phyloP scores from a whole-genome alignment of 2,113 vertebrate genomes.

The Recurvirostra avosetta region DNA sequence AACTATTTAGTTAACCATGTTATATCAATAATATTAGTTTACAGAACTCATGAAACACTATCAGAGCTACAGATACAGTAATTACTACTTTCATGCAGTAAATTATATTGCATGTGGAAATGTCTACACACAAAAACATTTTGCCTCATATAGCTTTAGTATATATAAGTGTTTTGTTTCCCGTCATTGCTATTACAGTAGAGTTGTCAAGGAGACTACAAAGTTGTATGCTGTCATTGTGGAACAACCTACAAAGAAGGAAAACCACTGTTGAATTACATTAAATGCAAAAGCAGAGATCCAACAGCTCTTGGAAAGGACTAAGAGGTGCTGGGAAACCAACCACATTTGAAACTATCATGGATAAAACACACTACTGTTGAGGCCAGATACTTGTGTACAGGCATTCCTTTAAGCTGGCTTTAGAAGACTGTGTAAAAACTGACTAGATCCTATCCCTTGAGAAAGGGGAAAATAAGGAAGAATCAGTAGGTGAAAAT shows the following conservation, averaged over 20 bases:
- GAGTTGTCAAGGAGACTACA: background rate
- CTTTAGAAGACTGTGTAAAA: background rate
- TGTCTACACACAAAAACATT: background rate
- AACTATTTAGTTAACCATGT: constrained; percentile 18
- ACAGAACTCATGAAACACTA: background rate
- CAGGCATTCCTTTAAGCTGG: background rate
- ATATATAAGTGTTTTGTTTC: background rate
- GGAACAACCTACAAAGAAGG: background rate
- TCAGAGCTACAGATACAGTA: background rate
- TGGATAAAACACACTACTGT: background rate
- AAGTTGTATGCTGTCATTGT: background rate
- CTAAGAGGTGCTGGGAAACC: background rate
- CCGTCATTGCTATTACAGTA: background rate
- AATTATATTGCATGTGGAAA: background rate
- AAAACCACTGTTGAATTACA: background rate
- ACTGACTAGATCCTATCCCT: background rate
- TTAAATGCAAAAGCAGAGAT: background rate
- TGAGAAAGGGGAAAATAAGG: background rate
- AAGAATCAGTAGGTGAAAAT: background rate
- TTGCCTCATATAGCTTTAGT: background rate
- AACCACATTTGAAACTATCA: background rate
- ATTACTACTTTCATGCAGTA: constrained; percentile 1
- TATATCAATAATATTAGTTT: background rate
- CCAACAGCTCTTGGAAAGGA: background rate
- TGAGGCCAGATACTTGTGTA: background rate